Evolutionary conservation across 2,888 invertebrate species (phyloP).

Genomic region (Calephelis perditalis): DNA sequence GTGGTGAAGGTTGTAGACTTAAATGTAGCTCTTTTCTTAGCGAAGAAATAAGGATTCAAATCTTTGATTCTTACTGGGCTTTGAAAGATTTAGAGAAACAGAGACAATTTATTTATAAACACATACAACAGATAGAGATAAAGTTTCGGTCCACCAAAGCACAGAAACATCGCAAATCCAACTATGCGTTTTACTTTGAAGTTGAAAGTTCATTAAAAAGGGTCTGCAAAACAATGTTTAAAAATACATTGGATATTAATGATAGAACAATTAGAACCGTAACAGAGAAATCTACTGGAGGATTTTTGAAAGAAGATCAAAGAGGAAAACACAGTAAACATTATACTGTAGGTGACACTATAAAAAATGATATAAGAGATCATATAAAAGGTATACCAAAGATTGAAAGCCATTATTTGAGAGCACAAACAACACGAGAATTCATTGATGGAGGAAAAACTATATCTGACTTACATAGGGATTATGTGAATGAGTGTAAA

Average conservation of each 20-base stretch:
- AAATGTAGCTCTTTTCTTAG: constrained; percentile 13
- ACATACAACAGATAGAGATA: too few species aligned
- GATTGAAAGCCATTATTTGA: too few species aligned
- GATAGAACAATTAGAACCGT: constrained; percentile 8
- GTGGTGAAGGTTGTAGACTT: constrained; percentile 14
- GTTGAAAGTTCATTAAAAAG: not conserved
- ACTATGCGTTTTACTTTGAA: not conserved
- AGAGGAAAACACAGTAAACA: constrained; percentile 2
- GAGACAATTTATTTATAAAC: too few species aligned
- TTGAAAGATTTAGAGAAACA: too few species aligned
- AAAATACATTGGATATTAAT: too few species aligned
- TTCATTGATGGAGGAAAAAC: too few species aligned
- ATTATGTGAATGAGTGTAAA: too few species aligned
- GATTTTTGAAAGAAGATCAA: not conserved
- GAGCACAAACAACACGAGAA: too few species aligned
- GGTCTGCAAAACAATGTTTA: not conserved
- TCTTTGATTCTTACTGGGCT: constrained; percentile 5
- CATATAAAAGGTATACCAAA: too few species aligned
- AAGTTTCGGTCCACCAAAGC: not conserved
- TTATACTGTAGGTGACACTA: not conserved
- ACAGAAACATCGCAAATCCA: not conserved
- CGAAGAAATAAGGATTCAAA: not conserved
- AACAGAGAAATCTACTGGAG: not conserved
- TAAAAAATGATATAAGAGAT: not conserved
- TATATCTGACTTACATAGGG: too few species aligned